A percentile compares a stretch with the other conserved stretches of the same genome.
These are phyloP conservation scores for Musca vetustissima DNA, from an alignment of 1,140 invertebrate genomes.

Conservation along the genomic window DNA sequence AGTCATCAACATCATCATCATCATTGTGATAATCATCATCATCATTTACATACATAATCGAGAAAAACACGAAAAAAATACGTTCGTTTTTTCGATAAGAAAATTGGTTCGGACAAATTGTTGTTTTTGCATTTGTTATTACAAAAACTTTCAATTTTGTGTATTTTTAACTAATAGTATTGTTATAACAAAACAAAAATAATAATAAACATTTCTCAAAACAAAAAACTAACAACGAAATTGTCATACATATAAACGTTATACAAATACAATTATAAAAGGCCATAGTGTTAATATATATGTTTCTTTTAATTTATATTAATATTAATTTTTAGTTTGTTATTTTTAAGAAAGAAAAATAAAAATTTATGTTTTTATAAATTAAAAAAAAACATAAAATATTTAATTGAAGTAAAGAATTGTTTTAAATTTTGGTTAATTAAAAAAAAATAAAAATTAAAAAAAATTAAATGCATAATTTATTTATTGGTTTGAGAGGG, in stretches of 20 bases:
- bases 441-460: constrained; percentile 28
- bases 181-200: too few species aligned
- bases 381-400: constrained; percentile 8
- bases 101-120: constrained; percentile 57
- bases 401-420: too few species aligned
- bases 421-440: background rate
- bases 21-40: constrained; percentile 47
- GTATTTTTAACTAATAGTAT: background rate
- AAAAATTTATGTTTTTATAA: constrained; percentile 18
- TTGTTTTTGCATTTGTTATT: constrained; percentile 34
- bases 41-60: constrained; percentile 55
- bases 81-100: constrained; percentile 58
- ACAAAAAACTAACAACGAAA: too few species aligned
- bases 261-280: constrained; percentile 22
- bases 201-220: too few species aligned
- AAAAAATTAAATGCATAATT: constrained; percentile 30
- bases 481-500: background rate
- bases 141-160: constrained; percentile 25
- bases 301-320: constrained; percentile 20
- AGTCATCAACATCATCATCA: constrained; percentile 40
- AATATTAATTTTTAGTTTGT: constrained; percentile 12
- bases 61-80: constrained; percentile 58
- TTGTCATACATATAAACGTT: too few species aligned
- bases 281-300: constrained; percentile 13
- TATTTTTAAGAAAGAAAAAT: constrained; percentile 18